Percentiles rank a stretch among this genome's conserved stretches.
Conservation (phyloP, 2,888 invertebrate genomes). For the Dicycla oo region DNA sequence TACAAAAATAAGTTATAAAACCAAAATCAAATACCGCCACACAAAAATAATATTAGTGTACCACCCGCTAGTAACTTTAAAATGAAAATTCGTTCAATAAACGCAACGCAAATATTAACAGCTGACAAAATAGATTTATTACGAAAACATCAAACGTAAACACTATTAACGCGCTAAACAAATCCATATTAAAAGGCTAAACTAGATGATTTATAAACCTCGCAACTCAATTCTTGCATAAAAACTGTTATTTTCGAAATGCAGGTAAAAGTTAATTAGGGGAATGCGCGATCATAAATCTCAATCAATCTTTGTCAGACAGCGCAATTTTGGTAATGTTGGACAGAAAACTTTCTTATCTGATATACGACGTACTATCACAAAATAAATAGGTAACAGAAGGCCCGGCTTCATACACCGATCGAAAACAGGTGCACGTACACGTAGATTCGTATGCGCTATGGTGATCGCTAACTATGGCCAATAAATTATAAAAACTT, state of each 20-base stretch:
- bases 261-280: slow-evolving; percentile 72
- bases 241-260: slow-evolving; percentile 54
- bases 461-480: neutral
- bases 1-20: neutral
- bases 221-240: slow-evolving; percentile 29
- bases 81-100: slow-evolving; percentile 15
- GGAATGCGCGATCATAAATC: slow-evolving; percentile 74
- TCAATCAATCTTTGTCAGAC: slow-evolving; percentile 79
- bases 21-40: neutral
- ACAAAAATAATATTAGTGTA: neutral
- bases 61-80: neutral
- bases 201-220: slow-evolving; percentile 39
- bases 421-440: neutral
- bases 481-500: no score
- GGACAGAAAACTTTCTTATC: slow-evolving; percentile 68
- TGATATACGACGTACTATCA: slow-evolving; percentile 39
- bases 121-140: slow-evolving; percentile 16
- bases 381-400: slow-evolving; percentile 10
- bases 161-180: slow-evolving; percentile 24
- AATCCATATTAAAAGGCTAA: slow-evolving; percentile 14
- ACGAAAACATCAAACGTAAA: slow-evolving; percentile 34
- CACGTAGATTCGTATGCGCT: neutral
- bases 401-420: neutral
- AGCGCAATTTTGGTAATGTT: slow-evolving; percentile 70
- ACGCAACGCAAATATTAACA: slow-evolving; percentile 25